Base-by-base conservation (phyloP, 2,797 vertebrate species). In the Taeniopygia guttata region DNA sequence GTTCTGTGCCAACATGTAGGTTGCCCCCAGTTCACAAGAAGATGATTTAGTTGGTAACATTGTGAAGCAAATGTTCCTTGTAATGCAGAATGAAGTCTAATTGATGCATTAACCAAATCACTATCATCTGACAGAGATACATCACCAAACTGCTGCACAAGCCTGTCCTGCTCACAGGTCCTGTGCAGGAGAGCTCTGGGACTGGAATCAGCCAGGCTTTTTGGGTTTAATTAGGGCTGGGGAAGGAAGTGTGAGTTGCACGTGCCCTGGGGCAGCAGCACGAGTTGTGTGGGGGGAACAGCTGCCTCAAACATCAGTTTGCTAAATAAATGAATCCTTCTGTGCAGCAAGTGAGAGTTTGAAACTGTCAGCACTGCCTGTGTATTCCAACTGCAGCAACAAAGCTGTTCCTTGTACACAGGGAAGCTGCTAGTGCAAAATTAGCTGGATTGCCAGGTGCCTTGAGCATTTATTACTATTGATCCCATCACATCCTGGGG, bases 261-360 rank as follows among this genome's bases (percentile, higher is more conserved):
- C 0, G 0, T 7, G 30, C 59, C 5, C 14, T 45, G 38, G n/a
- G 20, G 38, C 76, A 66, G 36, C 32, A 76, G 32, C 34, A 20
- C 0, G 0, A 32, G 30, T 43, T 43, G 8, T 40, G 2, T 14
- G 21, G 45, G 13, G 29, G 15, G 18, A 77, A 29, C 34, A 70
- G 40, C 51, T 79, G 27, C 51, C 23, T 84, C 22, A 51, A 26
- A 66, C 38, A 72, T 20, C 32, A 46, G n/a, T 55, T 84, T 54
- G 69, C 38, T 76, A n/a, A 94, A 38, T 27, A 49, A 88, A 67
- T 2, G 2, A 26, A 30, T 85, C 60, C 62, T 84, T 46, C 25
- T 45, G 14, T 82, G 59, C 32, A 64, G 43, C 66, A 67, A 46
- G 56, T 74, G 81, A 69, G 64, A n/a, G 52, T 73, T 75, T 2